phyloP scores from a whole-genome alignment of 2,797 vertebrate species.

The Pteropus rufus region DNA sequence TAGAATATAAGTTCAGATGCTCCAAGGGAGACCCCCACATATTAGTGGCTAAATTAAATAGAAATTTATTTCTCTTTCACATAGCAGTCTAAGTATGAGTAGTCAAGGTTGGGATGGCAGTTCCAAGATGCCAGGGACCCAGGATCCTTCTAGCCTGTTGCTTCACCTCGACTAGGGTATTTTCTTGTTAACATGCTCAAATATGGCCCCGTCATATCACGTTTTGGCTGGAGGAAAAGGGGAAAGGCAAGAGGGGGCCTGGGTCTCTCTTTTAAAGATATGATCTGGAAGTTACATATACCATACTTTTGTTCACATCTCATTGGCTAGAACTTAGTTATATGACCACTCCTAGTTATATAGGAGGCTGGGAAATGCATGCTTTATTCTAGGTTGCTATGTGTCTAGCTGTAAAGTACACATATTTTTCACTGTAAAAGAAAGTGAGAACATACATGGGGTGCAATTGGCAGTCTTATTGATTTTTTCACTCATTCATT shows the following conservation, averaged over 20 bases:
- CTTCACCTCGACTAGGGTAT: background rate
- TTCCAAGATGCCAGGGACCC: background rate
- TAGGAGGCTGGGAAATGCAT: background rate
- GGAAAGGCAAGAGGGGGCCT: background rate
- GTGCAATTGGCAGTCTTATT: background rate
- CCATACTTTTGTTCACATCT: background rate
- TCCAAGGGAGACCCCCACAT: background rate
- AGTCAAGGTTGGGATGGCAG: background rate
- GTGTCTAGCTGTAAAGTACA: background rate
- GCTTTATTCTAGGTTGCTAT: background rate
- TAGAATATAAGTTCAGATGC: background rate
- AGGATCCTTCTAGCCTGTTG: background rate
- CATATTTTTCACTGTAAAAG: background rate
- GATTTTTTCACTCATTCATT: background rate
- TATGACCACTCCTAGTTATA: background rate
- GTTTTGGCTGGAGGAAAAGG: background rate
- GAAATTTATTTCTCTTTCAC: background rate
- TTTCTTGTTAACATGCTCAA: background rate
- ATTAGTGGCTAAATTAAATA: background rate
- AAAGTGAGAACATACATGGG: background rate
- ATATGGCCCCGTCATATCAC: too few relatives aligned
- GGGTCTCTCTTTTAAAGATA: background rate
- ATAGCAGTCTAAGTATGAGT: background rate
- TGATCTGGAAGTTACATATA: background rate
- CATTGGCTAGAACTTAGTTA: background rate